These are phyloP conservation scores for Carduelis carduelis DNA, from an alignment of 2,797 vertebrate genomes.

Conservation along the genomic window DNA sequence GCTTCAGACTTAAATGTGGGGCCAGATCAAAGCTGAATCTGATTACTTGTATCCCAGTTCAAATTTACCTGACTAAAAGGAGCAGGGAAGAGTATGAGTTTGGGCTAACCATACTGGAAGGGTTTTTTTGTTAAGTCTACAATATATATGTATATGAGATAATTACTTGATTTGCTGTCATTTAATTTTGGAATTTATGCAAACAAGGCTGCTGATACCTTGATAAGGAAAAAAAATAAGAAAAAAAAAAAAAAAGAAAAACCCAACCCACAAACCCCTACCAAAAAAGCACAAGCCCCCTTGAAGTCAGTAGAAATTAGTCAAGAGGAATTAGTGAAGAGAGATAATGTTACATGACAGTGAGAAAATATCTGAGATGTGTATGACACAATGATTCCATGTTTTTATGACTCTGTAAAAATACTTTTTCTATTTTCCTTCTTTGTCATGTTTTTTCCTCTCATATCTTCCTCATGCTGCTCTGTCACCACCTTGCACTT, in stretches of 20 bases:
- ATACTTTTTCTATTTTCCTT: not conserved
- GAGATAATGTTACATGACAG: not conserved
- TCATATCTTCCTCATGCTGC: not conserved
- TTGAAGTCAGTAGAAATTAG: not conserved
- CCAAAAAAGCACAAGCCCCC: rapidly evolving
- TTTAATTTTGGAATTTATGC: not conserved
- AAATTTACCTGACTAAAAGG: not conserved
- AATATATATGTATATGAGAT: not conserved
- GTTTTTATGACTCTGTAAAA: not conserved
- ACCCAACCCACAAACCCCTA: rapidly evolving
- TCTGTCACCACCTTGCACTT: not conserved
- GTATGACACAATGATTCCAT: not conserved
- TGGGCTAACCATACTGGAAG: not conserved
- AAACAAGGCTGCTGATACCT: not conserved
- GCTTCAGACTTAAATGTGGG: not conserved
- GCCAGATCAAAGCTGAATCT: not conserved
- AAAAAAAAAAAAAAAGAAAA: not conserved
- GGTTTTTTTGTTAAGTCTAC: not conserved
- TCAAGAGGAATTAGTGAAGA: not conserved
- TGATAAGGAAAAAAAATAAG: not conserved
- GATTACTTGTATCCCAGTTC: not conserved
- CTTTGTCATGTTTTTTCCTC: not conserved
- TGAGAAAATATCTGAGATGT: not conserved
- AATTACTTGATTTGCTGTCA: rapidly evolving
- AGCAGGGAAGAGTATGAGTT: not conserved